Evolutionary conservation across 2,113 vertebrate genomes (phyloP).

Genomic region (Montifringilla adamsi): DNA sequence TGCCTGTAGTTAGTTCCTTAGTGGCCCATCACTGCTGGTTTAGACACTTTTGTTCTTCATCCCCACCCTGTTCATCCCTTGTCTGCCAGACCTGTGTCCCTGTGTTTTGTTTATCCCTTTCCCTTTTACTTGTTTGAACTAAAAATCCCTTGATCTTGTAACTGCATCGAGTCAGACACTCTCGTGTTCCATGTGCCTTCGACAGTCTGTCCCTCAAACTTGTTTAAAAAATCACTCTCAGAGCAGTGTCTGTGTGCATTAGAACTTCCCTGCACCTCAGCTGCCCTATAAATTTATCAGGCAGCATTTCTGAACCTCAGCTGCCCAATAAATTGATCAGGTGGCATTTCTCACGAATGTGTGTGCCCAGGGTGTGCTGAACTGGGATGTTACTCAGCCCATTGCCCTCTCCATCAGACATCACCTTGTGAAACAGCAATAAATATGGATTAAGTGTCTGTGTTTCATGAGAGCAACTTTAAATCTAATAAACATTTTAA

Average conservation of each 20-base stretch:
- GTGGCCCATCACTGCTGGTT: neutral
- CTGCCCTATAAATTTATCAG: neutral
- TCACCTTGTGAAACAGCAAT: neutral
- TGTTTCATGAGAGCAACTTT: neutral
- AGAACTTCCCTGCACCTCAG: neutral
- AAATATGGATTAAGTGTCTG: neutral
- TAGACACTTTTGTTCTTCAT: neutral
- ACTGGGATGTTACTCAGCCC: neutral
- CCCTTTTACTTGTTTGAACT: neutral
- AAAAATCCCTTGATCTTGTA: neutral
- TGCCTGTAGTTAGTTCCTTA: neutral
- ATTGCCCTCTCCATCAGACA: neutral
- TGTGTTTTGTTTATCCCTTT: neutral
- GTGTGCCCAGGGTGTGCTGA: neutral
- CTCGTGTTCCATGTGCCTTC: fast-evolving
- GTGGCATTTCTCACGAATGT: neutral
- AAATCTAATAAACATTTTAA: neutral
- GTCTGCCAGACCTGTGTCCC: neutral
- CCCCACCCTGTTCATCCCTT: neutral
- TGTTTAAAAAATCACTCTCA: neutral
- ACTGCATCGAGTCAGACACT: fast-evolving
- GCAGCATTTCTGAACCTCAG: neutral
- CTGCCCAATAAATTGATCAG: neutral
- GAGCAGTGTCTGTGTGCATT: neutral
- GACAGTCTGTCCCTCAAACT: neutral